Evolutionary conservation across 2,888 invertebrate species (phyloP).

Genomic region (Chesias legatella): DNA sequence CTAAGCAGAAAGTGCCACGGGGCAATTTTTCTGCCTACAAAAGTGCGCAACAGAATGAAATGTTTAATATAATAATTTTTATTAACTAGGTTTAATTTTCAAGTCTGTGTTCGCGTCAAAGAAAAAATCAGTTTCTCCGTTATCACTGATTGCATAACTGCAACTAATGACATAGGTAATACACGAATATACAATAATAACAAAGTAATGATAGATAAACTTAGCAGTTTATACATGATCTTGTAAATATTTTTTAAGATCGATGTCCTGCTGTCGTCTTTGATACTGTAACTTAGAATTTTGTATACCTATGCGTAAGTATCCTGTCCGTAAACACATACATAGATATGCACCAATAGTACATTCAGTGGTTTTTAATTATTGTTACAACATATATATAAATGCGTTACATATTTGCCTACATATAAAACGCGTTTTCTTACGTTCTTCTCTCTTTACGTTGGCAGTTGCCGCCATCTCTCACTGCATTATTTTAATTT

Average conservation of each 20-base stretch:
- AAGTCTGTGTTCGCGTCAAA: too few species aligned
- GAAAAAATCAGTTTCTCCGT: neutral
- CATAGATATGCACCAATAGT: constrained; percentile 19
- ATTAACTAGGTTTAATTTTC: too few species aligned
- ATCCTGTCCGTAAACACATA: constrained; percentile 13
- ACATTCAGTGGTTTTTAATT: neutral
- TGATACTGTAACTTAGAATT: constrained; percentile 68
- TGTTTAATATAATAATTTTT: too few species aligned
- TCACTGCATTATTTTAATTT: too few species aligned
- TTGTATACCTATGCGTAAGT: constrained; percentile 56
- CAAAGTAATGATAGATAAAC: constrained; percentile 30
- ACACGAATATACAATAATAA: constrained; percentile 30
- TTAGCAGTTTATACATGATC: constrained; percentile 60
- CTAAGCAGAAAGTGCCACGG: too few species aligned
- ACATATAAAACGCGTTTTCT: too few species aligned
- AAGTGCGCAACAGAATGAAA: too few species aligned
- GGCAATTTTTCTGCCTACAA: too few species aligned
- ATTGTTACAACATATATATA: too few species aligned
- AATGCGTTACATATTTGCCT: too few species aligned
- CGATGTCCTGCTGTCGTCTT: constrained; percentile 59
- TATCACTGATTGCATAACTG: constrained; percentile 15
- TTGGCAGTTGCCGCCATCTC: too few species aligned
- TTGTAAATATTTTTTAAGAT: constrained; percentile 71
- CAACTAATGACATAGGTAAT: constrained; percentile 9
- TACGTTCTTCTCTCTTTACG: too few species aligned